Evolutionary conservation across 2,888 invertebrate species (phyloP), one percentile per base, ranked within the genome.

Genomic region (Limulus polyphemus): DNA sequence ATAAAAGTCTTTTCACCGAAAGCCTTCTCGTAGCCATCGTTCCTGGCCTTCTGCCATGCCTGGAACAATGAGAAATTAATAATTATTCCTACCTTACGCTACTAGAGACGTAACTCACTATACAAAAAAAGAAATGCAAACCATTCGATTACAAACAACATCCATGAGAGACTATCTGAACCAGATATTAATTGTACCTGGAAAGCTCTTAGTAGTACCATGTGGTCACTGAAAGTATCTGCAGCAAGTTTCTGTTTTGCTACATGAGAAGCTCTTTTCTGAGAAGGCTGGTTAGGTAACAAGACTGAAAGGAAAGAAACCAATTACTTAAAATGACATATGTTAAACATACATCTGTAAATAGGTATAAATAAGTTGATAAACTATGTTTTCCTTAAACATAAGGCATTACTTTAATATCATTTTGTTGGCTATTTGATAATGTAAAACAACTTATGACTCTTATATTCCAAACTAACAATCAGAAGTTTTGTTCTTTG

Each of bases 211-310:
- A 98, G 76, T 59, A 93, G 78, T 10, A 86, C 84, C 83, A 94
- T 84, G 73, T 97, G 95, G 75, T 99, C 98, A 68, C 94, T 95
- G 71, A 82, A 84, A 10, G 87, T 84, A 46, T 84, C 84, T 0
- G 84, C 83, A 0, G 88, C 83, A 67, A 94, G 84, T 60, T 83
- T 82, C 67, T 83, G 84, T 16, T 88, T 80, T 67, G 85, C 79
- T 3, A 82, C 79, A 56, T 78, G 74, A 14, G 85, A 84, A 0
- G 83, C 82, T 73, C 82, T 83, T 68, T 77, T 77, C 60, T 82
- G 80, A 14, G 83, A 82, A 0, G 87, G 85, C 68, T 85, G 83
- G 59, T 81, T 77, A 2, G 92, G 88, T 63, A 93, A 78, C 65
- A 77, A 57, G 71, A 79, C 80, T 79, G 71, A 55, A 79, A 69